Percentiles rank a stretch among this genome's conserved stretches.
These are phyloP conservation scores for Hycleus cichorii DNA, from an alignment of 1,140 invertebrate species.

Conservation along the genomic window DNA sequence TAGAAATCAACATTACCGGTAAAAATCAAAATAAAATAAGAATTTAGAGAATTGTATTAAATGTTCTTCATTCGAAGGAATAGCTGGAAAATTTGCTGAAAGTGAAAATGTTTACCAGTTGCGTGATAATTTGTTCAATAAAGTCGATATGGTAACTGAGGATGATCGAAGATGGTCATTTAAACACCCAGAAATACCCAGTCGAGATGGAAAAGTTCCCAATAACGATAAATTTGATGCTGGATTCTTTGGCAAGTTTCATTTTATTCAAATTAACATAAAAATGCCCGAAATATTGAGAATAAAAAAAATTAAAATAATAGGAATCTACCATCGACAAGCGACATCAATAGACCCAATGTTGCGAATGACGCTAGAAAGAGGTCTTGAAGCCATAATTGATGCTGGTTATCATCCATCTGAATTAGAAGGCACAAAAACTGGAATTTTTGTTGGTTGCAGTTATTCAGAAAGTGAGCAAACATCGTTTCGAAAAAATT, in stretches of 20 bases:
- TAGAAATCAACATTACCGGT: no score
- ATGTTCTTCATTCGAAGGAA: slow-evolving; percentile 40
- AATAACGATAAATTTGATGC: neutral
- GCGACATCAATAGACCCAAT: slow-evolving; percentile 75
- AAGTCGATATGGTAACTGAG: slow-evolving; percentile 24
- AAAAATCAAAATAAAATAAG: neutral
- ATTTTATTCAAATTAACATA: slow-evolving; percentile 48
- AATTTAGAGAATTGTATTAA: neutral
- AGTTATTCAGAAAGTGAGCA: slow-evolving; percentile 37
- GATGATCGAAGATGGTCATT: no score
- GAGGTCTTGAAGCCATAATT: slow-evolving; percentile 75
- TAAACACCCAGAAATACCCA: no score
- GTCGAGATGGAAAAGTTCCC: no score
- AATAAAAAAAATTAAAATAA: slow-evolving; percentile 42
- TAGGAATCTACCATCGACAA: slow-evolving; percentile 61
- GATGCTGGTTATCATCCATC: slow-evolving; percentile 67
- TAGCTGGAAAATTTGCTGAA: slow-evolving; percentile 84
- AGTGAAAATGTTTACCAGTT: slow-evolving; percentile 71
- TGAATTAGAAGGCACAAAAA: slow-evolving; percentile 58
- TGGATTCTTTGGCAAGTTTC: no score
- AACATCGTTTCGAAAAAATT: neutral
- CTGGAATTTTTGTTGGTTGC: slow-evolving; percentile 71
- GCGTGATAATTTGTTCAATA: slow-evolving; percentile 68
- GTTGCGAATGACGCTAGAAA: slow-evolving; percentile 74
- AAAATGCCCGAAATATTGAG: slow-evolving; percentile 61